Conservation (phyloP, 2,888 invertebrate genomes). For the Nymphalis c-album region DNA sequence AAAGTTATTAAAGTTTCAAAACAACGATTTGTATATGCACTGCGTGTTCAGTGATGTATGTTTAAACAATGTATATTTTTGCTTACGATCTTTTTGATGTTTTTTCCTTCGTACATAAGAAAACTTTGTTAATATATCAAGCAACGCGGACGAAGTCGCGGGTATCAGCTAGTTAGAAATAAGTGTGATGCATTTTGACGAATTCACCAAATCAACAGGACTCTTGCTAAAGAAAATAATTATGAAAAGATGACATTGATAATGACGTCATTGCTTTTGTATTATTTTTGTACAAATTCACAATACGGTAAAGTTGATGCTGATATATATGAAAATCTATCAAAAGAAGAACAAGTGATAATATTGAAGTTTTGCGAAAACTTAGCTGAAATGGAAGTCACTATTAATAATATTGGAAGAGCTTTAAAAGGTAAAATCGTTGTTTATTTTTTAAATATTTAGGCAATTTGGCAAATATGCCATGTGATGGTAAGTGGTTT, state of each 20-base stretch:
- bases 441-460: background rate
- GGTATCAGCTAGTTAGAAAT: too few relatives aligned
- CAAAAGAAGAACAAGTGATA: slow-evolving; percentile 52
- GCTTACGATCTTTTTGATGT: too few relatives aligned
- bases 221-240: slow-evolving; percentile 50
- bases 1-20: too few relatives aligned
- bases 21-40: too few relatives aligned
- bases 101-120: too few relatives aligned
- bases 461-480: background rate
- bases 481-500: background rate
- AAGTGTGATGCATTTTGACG: background rate
- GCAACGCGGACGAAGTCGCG: too few relatives aligned
- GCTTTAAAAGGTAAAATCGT: slow-evolving; percentile 53
- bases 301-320: slow-evolving; percentile 49
- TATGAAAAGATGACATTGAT: slow-evolving; percentile 51
- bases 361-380: slow-evolving; percentile 61
- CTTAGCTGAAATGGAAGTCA: slow-evolving; percentile 56
- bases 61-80: too few relatives aligned
- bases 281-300: slow-evolving; percentile 58
- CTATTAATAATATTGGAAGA: slow-evolving; percentile 54
- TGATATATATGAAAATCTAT: slow-evolving; percentile 54
- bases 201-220: slow-evolving; percentile 40
- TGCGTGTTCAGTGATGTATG: too few relatives aligned
- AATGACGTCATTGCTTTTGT: slow-evolving; percentile 55
- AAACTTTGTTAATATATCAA: too few relatives aligned